A percentile compares a stretch with the other conserved stretches of the same genome.
Evolutionary conservation across 1,140 invertebrate genomes (phyloP).

Genomic region (Harpegnathos saltator): DNA sequence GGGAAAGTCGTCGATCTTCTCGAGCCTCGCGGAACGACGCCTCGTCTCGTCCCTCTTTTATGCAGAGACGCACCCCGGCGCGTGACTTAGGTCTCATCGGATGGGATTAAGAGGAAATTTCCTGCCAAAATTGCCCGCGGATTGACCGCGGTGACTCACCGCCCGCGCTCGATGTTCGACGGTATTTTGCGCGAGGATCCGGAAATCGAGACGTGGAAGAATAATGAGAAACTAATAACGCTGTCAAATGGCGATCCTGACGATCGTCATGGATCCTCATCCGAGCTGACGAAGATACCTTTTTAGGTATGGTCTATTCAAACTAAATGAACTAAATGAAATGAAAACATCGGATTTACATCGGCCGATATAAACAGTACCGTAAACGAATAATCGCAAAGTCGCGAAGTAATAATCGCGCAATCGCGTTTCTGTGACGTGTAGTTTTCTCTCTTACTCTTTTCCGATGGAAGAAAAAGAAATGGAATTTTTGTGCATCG

Average conservation of each 20-base stretch:
- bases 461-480: too few species aligned
- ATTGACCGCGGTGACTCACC: slow-evolving; percentile 43
- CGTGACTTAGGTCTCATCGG: slow-evolving; percentile 61
- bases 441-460: too few species aligned
- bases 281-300: not conserved
- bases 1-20: slow-evolving; percentile 31
- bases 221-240: not conserved
- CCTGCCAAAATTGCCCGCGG: slow-evolving; percentile 11
- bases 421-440: too few species aligned
- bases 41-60: slow-evolving; percentile 42
- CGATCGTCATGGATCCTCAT: not conserved
- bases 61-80: slow-evolving; percentile 38
- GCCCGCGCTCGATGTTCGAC: slow-evolving; percentile 2
- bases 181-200: not conserved
- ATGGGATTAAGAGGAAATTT: slow-evolving; percentile 57
- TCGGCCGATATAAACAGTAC: too few species aligned
- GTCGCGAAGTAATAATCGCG: too few species aligned
- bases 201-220: slow-evolving; percentile 2
- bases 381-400: too few species aligned
- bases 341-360: too few species aligned
- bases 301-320: not conserved
- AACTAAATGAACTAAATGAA: too few species aligned
- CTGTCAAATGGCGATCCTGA: not conserved
- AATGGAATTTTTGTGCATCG: too few species aligned
- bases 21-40: not conserved